phyloP scores from a whole-genome alignment of 2,888 invertebrate species.

The Rutpela maculata region DNA sequence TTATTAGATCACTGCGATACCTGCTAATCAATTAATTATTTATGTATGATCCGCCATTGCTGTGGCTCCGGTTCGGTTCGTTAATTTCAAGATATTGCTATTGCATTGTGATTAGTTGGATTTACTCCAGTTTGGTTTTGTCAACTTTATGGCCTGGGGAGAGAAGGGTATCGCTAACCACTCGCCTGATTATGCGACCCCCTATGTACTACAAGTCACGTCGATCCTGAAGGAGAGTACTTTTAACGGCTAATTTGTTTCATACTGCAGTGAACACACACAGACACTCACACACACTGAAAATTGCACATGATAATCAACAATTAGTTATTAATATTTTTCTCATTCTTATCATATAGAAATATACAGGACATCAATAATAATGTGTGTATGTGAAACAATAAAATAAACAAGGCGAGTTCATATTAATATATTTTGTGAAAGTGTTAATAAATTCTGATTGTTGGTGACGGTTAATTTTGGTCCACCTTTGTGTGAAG shows the following conservation, averaged over 20 bases:
- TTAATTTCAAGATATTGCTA: constrained; percentile 72
- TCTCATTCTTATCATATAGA: neutral
- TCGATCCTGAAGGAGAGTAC: constrained; percentile 24
- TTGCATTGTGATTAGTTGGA: constrained; percentile 65
- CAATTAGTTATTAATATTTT: neutral
- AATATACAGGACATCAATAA: neutral
- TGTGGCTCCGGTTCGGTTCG: constrained; percentile 64
- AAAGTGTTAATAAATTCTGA: too few relatives aligned
- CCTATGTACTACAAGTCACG: constrained; percentile 19
- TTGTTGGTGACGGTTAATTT: too few relatives aligned
- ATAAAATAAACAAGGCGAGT: too few relatives aligned
- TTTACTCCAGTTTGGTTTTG: constrained; percentile 57
- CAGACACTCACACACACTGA: neutral
- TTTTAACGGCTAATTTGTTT: constrained; percentile 29
- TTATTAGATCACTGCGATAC: constrained; percentile 75
- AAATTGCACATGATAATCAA: neutral
- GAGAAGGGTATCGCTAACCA: constrained; percentile 30
- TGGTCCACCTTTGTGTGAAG: too few relatives aligned
- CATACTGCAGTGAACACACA: neutral
- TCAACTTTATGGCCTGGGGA: constrained; percentile 56
- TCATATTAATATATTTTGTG: too few relatives aligned
- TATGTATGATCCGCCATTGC: constrained; percentile 71
- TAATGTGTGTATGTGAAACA: neutral
- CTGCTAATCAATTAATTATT: constrained; percentile 76
- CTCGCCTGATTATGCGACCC: constrained; percentile 30